A percentile compares a stretch with the other conserved stretches of the same genome.
Evolutionary conservation across 2,113 vertebrate species (phyloP).

Genomic region (Macroglossus sobrinus): DNA sequence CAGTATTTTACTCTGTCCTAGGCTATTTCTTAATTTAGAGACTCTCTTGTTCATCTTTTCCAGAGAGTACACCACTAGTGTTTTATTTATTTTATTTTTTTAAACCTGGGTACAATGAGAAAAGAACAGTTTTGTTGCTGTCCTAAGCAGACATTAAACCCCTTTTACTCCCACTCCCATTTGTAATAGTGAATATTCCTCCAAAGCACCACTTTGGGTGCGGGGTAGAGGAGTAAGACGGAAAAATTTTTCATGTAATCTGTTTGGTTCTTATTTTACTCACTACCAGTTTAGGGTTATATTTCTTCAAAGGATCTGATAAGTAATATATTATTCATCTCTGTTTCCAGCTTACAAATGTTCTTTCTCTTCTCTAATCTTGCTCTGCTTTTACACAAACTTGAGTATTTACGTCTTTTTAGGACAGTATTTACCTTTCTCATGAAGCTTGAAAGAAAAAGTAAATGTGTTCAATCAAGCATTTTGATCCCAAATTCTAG

Average conservation of each 20-base stretch:
- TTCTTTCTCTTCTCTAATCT: neutral
- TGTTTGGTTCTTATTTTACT: neutral
- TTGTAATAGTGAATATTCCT: neutral
- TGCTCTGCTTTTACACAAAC: neutral
- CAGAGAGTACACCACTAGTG: neutral
- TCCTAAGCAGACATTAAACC: neutral
- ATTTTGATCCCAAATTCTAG: neutral
- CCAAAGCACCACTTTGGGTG: neutral
- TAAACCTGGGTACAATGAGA: neutral
- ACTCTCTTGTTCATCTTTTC: neutral
- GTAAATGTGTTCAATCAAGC: neutral
- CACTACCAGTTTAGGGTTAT: neutral
- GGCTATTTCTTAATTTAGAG: neutral
- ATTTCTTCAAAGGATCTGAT: neutral
- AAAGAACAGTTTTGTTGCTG: neutral
- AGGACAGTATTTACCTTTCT: neutral
- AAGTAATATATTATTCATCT: no score
- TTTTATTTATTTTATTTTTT: neutral
- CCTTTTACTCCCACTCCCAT: neutral
- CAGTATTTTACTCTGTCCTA: neutral
- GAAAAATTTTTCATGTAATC: neutral
- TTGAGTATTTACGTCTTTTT: neutral
- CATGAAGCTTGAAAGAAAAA: neutral
- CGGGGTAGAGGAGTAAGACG: no score
- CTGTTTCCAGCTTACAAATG: neutral